Percentiles rank a stretch among this genome's conserved stretches.
phyloP scores from a whole-genome alignment of 2,113 vertebrate species.

The Sinosuthora webbiana region DNA sequence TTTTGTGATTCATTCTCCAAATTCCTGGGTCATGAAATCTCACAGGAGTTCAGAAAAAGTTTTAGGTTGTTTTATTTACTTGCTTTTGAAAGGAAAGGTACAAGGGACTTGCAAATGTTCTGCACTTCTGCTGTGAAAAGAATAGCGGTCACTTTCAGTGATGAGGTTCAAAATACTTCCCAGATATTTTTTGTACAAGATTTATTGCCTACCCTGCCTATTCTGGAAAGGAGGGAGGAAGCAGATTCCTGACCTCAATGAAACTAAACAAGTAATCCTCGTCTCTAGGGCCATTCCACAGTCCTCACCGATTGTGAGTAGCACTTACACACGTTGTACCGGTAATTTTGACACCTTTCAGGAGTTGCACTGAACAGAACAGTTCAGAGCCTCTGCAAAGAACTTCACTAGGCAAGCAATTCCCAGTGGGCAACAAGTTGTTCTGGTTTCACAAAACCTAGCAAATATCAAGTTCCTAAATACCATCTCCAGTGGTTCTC shows the following conservation, averaged over 20 bases:
- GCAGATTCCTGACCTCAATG: not conserved
- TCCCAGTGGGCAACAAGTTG: not conserved
- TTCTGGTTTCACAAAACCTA: not conserved
- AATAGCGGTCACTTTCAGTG: not conserved
- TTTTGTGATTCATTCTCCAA: not conserved
- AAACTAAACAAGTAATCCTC: constrained; percentile 3
- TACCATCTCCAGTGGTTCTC: not conserved
- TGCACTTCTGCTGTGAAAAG: not conserved
- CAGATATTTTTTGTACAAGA: not conserved
- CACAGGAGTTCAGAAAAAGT: not conserved
- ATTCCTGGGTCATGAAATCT: not conserved
- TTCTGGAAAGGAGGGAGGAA: not conserved
- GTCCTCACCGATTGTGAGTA: not conserved
- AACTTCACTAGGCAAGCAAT: not conserved
- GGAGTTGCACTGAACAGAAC: not conserved
- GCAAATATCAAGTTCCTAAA: not conserved
- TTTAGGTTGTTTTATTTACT: not conserved
- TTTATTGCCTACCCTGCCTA: not conserved
- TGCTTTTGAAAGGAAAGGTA: not conserved
- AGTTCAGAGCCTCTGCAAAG: not conserved
- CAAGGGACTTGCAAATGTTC: not conserved
- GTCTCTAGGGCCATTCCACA: not conserved
- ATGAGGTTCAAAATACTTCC: not conserved
- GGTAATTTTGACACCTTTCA: not conserved
- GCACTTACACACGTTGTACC: not conserved